These are phyloP conservation scores for Diplogasteroides magnus DNA, from an alignment of 1,140 invertebrate species.

Conservation along the genomic window DNA sequence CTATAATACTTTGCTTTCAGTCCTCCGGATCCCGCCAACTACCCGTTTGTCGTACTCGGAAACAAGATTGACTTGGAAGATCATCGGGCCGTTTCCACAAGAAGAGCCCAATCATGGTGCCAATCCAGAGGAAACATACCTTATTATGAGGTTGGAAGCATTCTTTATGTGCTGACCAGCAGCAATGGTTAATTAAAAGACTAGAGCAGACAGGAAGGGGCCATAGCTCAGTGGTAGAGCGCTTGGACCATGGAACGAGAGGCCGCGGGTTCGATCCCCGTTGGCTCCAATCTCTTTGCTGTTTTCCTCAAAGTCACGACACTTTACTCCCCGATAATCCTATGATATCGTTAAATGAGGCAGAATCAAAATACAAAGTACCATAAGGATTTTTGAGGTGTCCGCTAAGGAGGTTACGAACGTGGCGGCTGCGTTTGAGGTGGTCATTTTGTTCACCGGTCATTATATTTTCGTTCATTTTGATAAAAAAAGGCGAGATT, in stretches of 20 bases:
- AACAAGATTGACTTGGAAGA: conserved; percentile 98
- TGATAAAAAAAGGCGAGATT: too few species aligned
- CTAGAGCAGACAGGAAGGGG: too few species aligned
- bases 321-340: too few species aligned
- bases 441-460: conserved; percentile 47
- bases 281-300: too few species aligned
- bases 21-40: conserved; percentile 94
- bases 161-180: too few species aligned
- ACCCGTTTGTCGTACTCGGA: conserved; percentile 96
- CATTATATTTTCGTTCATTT: too few species aligned
- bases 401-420: conserved; percentile 54
- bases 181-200: too few species aligned
- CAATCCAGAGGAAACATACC: conserved; percentile 95
- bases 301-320: too few species aligned
- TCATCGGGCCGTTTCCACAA: conserved; percentile 87
- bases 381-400: conserved; percentile 30
- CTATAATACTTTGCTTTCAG: conserved; percentile 37
- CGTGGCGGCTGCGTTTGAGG: conserved; percentile 50
- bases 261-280: too few species aligned
- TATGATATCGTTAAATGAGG: too few species aligned
- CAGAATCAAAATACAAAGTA: neutral
- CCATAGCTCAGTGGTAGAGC: too few species aligned
- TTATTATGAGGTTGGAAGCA: conserved; percentile 64
- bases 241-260: too few species aligned
- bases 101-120: conserved; percentile 95